phyloP scores from a whole-genome alignment of 2,888 invertebrate genomes.

The Hartigia nigra region DNA sequence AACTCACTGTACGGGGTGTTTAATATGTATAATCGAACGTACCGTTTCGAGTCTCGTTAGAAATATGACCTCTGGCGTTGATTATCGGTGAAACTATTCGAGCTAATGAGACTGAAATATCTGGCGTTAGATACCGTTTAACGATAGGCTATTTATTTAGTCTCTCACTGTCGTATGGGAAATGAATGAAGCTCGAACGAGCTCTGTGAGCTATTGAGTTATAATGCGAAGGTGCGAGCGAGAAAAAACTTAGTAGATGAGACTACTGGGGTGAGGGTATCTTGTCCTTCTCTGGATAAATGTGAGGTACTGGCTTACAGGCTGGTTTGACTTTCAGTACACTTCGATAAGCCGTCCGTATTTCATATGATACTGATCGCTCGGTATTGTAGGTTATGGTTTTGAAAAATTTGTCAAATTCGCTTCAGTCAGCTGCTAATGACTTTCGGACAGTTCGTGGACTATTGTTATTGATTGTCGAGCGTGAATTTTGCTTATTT shows the following conservation, averaged over 20 bases:
- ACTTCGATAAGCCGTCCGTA: neutral
- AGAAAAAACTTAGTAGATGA: neutral
- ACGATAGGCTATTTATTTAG: neutral
- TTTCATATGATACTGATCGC: neutral
- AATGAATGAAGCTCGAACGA: too few species aligned
- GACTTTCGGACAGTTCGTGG: neutral
- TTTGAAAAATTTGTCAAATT: neutral
- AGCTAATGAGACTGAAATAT: neutral
- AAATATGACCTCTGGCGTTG: neutral
- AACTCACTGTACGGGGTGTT: neutral
- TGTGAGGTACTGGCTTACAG: neutral
- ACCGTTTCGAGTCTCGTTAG: neutral
- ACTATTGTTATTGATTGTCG: neutral
- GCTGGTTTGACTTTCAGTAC: neutral
- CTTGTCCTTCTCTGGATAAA: neutral
- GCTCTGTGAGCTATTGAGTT: too few species aligned
- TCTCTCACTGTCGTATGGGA: neutral
- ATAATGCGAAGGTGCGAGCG: too few species aligned
- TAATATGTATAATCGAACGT: neutral
- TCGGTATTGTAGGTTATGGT: neutral
- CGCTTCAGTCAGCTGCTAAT: neutral
- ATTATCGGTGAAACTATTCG: neutral
- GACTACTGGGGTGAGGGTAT: neutral
- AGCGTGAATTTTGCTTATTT: neutral
- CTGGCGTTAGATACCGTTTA: neutral